These are phyloP conservation scores for Peromyscus eremicus DNA, from an alignment of 2,797 vertebrate genomes.

Conservation along the genomic window DNA sequence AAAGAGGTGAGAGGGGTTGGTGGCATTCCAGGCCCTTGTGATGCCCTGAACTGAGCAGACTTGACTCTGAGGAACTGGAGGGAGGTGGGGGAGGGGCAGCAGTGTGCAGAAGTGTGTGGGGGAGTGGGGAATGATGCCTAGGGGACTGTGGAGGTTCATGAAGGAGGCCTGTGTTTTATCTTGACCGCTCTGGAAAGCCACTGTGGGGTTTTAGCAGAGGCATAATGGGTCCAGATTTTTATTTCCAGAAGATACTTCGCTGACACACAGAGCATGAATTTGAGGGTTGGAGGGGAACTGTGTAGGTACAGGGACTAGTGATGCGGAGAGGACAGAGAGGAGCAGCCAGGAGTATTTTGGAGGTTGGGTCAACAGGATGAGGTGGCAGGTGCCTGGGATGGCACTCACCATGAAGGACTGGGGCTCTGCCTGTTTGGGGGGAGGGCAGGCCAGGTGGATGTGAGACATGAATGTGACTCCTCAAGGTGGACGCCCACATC, in stretches of 20 bases:
- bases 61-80: background rate
- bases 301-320: background rate
- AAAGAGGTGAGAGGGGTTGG: background rate
- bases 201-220: background rate
- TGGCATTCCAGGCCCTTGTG: background rate
- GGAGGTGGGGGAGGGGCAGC: background rate
- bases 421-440: background rate
- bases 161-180: background rate
- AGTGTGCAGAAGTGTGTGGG: background rate
- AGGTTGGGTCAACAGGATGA: background rate
- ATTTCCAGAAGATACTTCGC: background rate
- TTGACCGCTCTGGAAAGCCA: background rate
- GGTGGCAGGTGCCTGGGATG: background rate
- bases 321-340: background rate
- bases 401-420: background rate
- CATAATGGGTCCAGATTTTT: background rate
- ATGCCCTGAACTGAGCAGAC: background rate
- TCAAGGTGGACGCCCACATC: background rate
- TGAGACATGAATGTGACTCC: background rate
- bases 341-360: accelerated
- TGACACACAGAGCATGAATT: background rate
- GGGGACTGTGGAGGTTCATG: background rate
- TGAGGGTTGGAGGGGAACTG: background rate
- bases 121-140: background rate
- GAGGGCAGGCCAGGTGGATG: background rate